These are phyloP conservation scores for Chromis chromis DNA, from an alignment of 2,797 vertebrate genomes.

Conservation along the genomic window DNA sequence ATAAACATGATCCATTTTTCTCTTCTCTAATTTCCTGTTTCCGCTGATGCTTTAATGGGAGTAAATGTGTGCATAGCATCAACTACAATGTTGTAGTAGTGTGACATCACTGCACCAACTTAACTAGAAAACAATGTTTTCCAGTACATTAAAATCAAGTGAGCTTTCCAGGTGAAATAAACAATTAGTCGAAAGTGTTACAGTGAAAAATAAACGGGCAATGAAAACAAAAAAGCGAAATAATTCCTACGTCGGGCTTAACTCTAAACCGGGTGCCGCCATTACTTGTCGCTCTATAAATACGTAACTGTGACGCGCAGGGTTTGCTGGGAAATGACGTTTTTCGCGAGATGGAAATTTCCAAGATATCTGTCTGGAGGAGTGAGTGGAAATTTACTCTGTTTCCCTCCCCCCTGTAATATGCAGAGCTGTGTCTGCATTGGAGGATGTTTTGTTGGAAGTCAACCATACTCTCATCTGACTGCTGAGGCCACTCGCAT, in stretches of 20 bases:
- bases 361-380: conserved; percentile 38
- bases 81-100: no score
- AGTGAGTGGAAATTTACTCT: conserved; percentile 77
- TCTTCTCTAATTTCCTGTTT: neutral
- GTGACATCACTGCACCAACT: no score
- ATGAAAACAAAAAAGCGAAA: neutral
- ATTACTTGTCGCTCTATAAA: conserved; percentile 63
- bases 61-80: no score
- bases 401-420: conserved; percentile 29
- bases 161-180: neutral
- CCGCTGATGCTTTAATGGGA: no score
- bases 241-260: neutral
- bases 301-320: neutral
- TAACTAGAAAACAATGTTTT: no score
- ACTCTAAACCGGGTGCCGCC: conserved; percentile 8
- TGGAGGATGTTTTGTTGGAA: conserved; percentile 50
- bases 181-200: neutral
- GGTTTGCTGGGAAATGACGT: conserved; percentile 79
- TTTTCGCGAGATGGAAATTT: conserved; percentile 72
- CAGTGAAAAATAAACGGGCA: neutral
- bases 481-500: conserved; percentile 9
- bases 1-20: neutral
- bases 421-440: conserved; percentile 34
- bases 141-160: no score
- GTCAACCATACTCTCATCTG: conserved; percentile 34